phyloP scores from a whole-genome alignment of 1,140 invertebrate genomes.

The Drosophila oshimai region DNA sequence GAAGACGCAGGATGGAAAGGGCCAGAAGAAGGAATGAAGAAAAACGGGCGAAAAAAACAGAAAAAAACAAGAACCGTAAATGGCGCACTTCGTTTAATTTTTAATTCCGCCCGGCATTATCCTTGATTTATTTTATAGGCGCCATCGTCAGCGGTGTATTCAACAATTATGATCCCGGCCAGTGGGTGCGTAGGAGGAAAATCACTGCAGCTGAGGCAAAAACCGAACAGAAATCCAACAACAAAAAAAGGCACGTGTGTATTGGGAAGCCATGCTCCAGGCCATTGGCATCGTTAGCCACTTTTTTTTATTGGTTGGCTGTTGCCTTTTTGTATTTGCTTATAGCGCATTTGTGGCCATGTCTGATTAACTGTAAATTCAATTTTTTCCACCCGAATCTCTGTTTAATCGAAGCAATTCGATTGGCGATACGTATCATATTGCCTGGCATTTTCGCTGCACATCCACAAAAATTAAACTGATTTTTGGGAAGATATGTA shows the following conservation, averaged over 20 bases:
- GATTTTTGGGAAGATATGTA: neutral
- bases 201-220: neutral
- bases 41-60: slow-evolving; percentile 47
- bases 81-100: slow-evolving; percentile 80
- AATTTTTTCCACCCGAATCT: slow-evolving; percentile 46
- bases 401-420: slow-evolving; percentile 6
- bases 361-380: slow-evolving; percentile 80
- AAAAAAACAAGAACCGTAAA: slow-evolving; percentile 47
- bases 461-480: neutral
- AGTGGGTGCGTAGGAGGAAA: neutral
- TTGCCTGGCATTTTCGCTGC: neutral
- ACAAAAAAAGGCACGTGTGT: slow-evolving; percentile 26
- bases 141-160: slow-evolving; percentile 55
- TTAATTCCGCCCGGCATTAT: slow-evolving; percentile 77
- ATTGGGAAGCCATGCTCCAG: slow-evolving; percentile 34
- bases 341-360: slow-evolving; percentile 78
- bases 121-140: slow-evolving; percentile 79
- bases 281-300: slow-evolving; percentile 56
- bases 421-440: neutral
- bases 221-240: slow-evolving; percentile 11
- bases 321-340: slow-evolving; percentile 55
- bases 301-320: slow-evolving; percentile 10
- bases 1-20: neutral
- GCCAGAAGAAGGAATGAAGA: neutral
- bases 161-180: slow-evolving; percentile 71